Conservation (phyloP, 2,113 vertebrate species). For the Sylvia atricapilla region DNA sequence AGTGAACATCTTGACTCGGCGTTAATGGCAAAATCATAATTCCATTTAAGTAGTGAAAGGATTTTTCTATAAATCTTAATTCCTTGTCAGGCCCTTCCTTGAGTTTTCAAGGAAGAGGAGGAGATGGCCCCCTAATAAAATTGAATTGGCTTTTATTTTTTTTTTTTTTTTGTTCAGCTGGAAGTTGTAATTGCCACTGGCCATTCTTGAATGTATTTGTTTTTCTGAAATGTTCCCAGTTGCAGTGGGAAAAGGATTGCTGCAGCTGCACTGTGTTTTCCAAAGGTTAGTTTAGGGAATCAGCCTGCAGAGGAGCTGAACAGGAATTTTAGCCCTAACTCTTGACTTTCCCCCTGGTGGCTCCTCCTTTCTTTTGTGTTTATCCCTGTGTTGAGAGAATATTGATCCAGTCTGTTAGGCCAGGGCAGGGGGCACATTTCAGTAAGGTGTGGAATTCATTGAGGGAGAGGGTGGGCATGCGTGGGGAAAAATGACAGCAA, state of each 20-base stretch:
- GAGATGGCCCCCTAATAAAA: constrained; percentile 3
- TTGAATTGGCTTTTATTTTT: neutral
- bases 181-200: neutral
- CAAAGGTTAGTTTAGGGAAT: neutral
- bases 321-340: neutral
- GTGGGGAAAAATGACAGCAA: neutral
- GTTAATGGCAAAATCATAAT: constrained; percentile 39
- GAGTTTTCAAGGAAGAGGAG: neutral
- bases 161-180: neutral
- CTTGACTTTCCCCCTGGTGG: neutral
- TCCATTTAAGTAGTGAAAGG: neutral
- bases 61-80: constrained; percentile 40
- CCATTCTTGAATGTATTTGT: neutral
- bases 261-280: neutral
- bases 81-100: neutral
- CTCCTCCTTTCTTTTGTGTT: neutral
- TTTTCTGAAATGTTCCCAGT: neutral
- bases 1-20: neutral
- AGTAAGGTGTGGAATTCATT: neutral
- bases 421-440: neutral
- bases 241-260: neutral
- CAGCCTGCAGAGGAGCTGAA: neutral
- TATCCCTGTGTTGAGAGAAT: neutral
- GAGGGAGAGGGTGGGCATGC: neutral
- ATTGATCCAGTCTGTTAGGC: neutral